phyloP scores from a whole-genome alignment of 2,888 invertebrate genomes.

The Dascillus cervinus region DNA sequence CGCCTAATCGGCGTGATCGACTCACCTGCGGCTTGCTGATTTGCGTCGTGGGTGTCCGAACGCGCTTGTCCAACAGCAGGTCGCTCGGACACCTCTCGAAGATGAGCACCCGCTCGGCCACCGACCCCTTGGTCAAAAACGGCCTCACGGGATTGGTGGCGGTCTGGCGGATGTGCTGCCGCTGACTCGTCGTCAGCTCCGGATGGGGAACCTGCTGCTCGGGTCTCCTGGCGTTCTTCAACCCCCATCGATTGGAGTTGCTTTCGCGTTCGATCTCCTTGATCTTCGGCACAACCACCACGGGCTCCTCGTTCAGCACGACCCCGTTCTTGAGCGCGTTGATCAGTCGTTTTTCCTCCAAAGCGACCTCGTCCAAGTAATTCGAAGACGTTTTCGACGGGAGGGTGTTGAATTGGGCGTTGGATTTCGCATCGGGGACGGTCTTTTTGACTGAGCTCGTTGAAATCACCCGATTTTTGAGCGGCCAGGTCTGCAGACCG shows the following conservation, averaged over 20 bases:
- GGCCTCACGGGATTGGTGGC: conserved; percentile 67
- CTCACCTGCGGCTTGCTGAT: conserved; percentile 37
- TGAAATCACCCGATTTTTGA: conserved; percentile 50
- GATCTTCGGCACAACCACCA: conserved; percentile 10
- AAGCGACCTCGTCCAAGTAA: conserved; percentile 61
- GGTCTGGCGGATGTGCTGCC: conserved; percentile 46
- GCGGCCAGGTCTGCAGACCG: conserved; percentile 51
- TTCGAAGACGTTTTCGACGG: conserved; percentile 22
- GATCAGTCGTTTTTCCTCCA: conserved; percentile 71
- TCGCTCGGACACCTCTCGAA: conserved; percentile 87
- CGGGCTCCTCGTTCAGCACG: conserved; percentile 48
- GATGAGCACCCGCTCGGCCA: conserved; percentile 82
- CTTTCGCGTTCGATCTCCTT: conserved; percentile 19
- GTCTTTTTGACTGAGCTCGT: conserved; percentile 23
- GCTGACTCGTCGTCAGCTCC: conserved; percentile 54
- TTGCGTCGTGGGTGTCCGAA: conserved; percentile 49
- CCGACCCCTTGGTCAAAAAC: conserved; percentile 81
- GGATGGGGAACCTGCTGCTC: conserved; percentile 56
- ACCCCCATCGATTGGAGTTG: conserved; percentile 39
- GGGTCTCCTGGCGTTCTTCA: conserved; percentile 38
- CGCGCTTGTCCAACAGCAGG: conserved; percentile 60
- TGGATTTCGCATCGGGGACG: conserved; percentile 11
- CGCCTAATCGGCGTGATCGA: too few relatives aligned
- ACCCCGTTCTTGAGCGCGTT: conserved; percentile 71
- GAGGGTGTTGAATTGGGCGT: conserved; percentile 16